A percentile compares a stretch with the other conserved stretches of the same genome.
These are phyloP conservation scores for Encarsia formosa DNA, from an alignment of 2,888 invertebrate species.

Conservation along the genomic window DNA sequence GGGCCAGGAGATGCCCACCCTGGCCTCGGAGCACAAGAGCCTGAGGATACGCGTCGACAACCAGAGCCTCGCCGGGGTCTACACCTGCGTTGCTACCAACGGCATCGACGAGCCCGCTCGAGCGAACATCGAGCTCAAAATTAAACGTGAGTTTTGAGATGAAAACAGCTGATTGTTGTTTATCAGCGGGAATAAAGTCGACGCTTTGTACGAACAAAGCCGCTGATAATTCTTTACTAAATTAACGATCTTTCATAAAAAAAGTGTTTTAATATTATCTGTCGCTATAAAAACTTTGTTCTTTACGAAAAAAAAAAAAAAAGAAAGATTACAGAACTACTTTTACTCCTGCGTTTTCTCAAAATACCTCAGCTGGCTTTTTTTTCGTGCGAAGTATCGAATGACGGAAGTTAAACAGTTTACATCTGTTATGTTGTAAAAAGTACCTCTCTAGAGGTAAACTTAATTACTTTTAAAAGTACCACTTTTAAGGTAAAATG, in stretches of 20 bases:
- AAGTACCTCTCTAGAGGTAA: too few relatives aligned
- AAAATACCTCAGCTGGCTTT: too few relatives aligned
- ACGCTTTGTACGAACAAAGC: too few relatives aligned
- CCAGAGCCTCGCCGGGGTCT: constrained; percentile 65
- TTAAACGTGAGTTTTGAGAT: constrained; percentile 71
- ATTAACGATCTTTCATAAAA: neutral
- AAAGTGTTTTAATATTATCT: neutral
- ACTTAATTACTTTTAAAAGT: too few relatives aligned
- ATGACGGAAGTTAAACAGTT: too few relatives aligned
- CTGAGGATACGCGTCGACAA: constrained; percentile 65
- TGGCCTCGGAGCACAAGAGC: constrained; percentile 49
- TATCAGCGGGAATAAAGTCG: too few relatives aligned
- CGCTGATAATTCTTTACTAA: neutral
- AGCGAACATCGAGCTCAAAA: constrained; percentile 64
- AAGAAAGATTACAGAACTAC: too few relatives aligned
- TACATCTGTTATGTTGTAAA: too few relatives aligned
- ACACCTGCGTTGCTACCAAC: constrained; percentile 70
- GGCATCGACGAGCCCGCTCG: constrained; percentile 70
- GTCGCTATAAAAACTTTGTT: neutral
- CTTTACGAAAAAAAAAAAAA: neutral
- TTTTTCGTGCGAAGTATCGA: too few relatives aligned
- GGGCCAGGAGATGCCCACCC: constrained; percentile 56
- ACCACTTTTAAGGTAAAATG: too few relatives aligned
- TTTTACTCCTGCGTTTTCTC: too few relatives aligned
- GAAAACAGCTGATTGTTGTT: too few relatives aligned